phyloP scores from a whole-genome alignment of 2,797 vertebrate species.

The Cirrhinus mrigala region DNA sequence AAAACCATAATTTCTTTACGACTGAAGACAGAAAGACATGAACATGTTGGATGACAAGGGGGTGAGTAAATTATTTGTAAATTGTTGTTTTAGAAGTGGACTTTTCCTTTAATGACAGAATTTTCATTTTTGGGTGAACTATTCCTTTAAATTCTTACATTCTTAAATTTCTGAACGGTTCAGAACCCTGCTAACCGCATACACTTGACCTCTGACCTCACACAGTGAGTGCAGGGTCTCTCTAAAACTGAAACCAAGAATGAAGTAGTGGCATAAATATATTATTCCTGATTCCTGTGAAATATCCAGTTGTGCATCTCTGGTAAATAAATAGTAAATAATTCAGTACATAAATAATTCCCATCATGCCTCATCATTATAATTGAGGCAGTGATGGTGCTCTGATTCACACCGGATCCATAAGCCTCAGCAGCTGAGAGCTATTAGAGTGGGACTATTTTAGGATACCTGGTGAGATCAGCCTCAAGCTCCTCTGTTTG shows the following conservation, averaged over 20 bases:
- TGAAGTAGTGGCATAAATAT: not conserved
- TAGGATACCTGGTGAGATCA: slow-evolving; percentile 55
- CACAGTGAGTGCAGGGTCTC: not conserved
- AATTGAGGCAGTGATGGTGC: slow-evolving; percentile 20
- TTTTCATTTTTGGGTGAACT: too few relatives aligned
- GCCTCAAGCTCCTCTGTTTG: slow-evolving; percentile 30
- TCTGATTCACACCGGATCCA: slow-evolving; percentile 60
- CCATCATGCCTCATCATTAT: not conserved
- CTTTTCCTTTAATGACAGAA: too few relatives aligned
- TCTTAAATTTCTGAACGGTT: too few relatives aligned
- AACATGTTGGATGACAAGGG: too few relatives aligned
- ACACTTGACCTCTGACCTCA: not conserved
- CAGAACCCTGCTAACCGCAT: not conserved
- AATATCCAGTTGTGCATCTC: not conserved
- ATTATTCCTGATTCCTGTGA: not conserved
- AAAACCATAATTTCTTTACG: too few relatives aligned
- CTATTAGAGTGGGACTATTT: slow-evolving; percentile 74
- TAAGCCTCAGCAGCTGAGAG: slow-evolving; percentile 70
- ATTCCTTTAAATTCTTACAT: not conserved
- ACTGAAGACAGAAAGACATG: too few relatives aligned
- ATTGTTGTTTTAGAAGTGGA: too few relatives aligned
- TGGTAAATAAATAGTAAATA: not conserved
- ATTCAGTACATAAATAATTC: not conserved
- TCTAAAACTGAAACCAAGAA: not conserved
- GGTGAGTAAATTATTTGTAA: too few relatives aligned